Evolutionary conservation across 1,140 invertebrate genomes (phyloP), one percentile per base, ranked within the genome.

Genomic region (Drosophila melanica): DNA sequence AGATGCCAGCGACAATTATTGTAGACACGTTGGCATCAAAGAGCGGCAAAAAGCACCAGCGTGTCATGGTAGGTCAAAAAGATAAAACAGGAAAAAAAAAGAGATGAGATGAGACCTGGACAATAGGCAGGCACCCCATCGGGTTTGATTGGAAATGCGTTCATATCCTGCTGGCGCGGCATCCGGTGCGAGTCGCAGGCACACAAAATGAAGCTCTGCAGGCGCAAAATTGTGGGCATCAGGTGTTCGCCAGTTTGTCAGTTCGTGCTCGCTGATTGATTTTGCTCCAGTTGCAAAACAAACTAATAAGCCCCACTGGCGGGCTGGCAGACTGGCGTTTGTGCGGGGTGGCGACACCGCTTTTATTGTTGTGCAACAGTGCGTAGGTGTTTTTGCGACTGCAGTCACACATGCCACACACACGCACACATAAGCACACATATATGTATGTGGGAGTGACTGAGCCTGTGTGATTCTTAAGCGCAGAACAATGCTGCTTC

Each of bases 1-100:
- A 85, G 74, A 75, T 85, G 81, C 59, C 67, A 84, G 53, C 81
- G 63, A 78, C 82, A 87, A 78, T 78, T 86, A 64, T 78, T 78
- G 71, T 67, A 67, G 75, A 75, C 84, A 77, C 79, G 76, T 77
- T 59, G 65, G 72, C 68, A 74, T 89, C 79, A 79, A 81, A 75
- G 57, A 16, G 54, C 35, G 5, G 53, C 77, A 54, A 33, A 48
- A n/a, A 64, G 20, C 33, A 23, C 14, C 50, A 50, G 23, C 12
- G 48, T 14, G 27, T 41, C 44, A 55, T 39, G 51, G 11, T 4
- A 35, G 4, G 18, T 33, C 41, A 9, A 45, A 75, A 71, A 60
- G 69, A 44, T 35, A 18, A 39, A 74, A 8, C 4, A 9, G 9
- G 18, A 1, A 18, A 37, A 44, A 60, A 78, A 72, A 50, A 68